phyloP scores from a whole-genome alignment of 2,797 vertebrate species.

The Leucoraja ocellata region DNA sequence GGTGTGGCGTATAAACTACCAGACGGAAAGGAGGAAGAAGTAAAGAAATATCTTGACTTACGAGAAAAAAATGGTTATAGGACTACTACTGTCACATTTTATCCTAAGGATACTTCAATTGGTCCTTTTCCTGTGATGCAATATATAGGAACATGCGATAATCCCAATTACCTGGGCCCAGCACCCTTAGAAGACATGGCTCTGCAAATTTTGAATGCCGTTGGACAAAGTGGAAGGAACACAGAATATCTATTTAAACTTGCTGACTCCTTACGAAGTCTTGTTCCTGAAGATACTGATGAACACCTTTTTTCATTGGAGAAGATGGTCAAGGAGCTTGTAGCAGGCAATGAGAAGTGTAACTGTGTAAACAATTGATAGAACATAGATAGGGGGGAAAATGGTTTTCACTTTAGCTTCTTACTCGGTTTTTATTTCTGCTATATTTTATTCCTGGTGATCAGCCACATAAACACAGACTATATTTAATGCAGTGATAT shows the following conservation, averaged over 20 bases:
- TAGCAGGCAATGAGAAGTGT: slow-evolving; percentile 51
- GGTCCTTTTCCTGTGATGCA: slow-evolving; percentile 68
- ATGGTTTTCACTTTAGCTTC: not conserved
- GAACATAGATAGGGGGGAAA: not conserved
- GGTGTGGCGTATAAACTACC: slow-evolving; percentile 90
- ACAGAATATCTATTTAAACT: slow-evolving; percentile 92
- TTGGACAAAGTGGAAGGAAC: slow-evolving; percentile 84
- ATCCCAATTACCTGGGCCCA: slow-evolving; percentile 90
- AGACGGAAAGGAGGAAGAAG: slow-evolving; percentile 77
- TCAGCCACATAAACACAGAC: not conserved
- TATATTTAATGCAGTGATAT: not conserved
- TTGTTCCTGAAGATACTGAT: slow-evolving; percentile 82
- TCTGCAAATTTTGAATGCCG: slow-evolving; percentile 75
- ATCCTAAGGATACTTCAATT: slow-evolving; percentile 67
- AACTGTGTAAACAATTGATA: slow-evolving; percentile 44
- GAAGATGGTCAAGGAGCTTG: slow-evolving; percentile 71
- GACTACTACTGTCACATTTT: slow-evolving; percentile 74
- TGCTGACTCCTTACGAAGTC: slow-evolving; percentile 75
- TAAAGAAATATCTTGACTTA: slow-evolving; percentile 87
- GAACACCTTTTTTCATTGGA: slow-evolving; percentile 88
- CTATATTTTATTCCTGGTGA: not conserved
- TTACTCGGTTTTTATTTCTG: not conserved
- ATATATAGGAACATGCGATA: slow-evolving; percentile 85
- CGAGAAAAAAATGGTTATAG: slow-evolving; percentile 91
- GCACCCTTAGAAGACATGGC: slow-evolving; percentile 91